Evolutionary conservation across 2,888 invertebrate species (phyloP).

Genomic region (Alcis repandata): DNA sequence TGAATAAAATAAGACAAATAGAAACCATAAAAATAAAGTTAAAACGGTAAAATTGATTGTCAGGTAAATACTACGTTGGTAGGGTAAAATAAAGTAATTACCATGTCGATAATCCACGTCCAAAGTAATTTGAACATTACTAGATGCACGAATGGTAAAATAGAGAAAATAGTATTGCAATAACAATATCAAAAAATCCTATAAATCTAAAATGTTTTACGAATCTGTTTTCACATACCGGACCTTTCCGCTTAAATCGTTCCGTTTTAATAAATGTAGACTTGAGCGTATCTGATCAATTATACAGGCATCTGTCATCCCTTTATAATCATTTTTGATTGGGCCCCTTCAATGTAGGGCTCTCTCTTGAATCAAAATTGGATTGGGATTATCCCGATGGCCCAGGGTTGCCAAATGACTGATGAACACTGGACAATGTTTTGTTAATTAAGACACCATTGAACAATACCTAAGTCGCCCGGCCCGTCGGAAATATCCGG

Average conservation of each 20-base stretch:
- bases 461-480: background rate
- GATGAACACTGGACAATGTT: constrained; percentile 12
- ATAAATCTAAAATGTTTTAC: background rate
- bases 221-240: constrained; percentile 15
- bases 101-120: too few relatives aligned
- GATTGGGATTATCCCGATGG: constrained; percentile 60
- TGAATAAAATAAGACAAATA: too few relatives aligned
- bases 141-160: background rate
- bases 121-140: too few relatives aligned
- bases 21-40: too few relatives aligned
- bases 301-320: constrained; percentile 52
- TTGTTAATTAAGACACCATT: background rate
- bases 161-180: background rate
- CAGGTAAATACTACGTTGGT: too few relatives aligned
- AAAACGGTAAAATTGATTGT: too few relatives aligned
- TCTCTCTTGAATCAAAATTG: constrained; percentile 60
- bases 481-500: too few relatives aligned
- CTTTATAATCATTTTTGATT: constrained; percentile 62
- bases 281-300: constrained; percentile 45
- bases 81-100: too few relatives aligned
- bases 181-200: background rate
- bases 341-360: constrained; percentile 54
- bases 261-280: constrained; percentile 37
- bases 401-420: constrained; percentile 37
- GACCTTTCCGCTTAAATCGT: constrained; percentile 26